Percentiles rank a stretch among this genome's conserved stretches.
Conservation (phyloP, 1,140 invertebrate species). For the Drosophila trapezifrons region DNA sequence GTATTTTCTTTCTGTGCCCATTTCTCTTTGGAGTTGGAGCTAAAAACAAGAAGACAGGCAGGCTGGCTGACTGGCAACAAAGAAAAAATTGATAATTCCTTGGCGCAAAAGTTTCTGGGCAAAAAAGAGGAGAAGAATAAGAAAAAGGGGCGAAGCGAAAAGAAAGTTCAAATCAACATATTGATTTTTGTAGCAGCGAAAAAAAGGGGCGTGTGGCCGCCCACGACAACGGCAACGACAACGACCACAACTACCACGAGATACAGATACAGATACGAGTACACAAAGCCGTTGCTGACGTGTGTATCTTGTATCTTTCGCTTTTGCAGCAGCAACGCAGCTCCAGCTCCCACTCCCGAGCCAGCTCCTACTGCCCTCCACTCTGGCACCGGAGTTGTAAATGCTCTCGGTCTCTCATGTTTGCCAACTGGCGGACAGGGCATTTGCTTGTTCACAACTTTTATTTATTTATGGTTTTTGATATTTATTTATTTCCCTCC, state of each 20-base stretch:
- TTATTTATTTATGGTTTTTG: constrained; percentile 66
- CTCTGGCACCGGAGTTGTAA: constrained; percentile 33
- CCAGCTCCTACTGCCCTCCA: background rate
- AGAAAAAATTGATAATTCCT: constrained; percentile 52
- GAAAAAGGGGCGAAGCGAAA: constrained; percentile 30
- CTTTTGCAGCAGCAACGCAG: constrained; percentile 3
- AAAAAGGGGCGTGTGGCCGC: constrained; percentile 45
- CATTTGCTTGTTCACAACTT: constrained; percentile 61
- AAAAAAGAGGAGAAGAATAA: constrained; percentile 17
- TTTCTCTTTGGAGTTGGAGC: constrained; percentile 42
- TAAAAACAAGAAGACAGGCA: constrained; percentile 46
- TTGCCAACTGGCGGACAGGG: constrained; percentile 61
- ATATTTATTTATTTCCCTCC: constrained; percentile 51
- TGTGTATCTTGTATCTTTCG: constrained; percentile 76
- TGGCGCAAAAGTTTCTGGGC: constrained; percentile 50
- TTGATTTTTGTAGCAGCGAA: constrained; percentile 69
- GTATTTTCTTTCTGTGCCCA: constrained; percentile 27
- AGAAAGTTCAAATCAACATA: constrained; percentile 79
- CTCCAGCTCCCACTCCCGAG: constrained; percentile 12
- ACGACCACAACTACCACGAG: constrained; percentile 49
- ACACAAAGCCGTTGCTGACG: constrained; percentile 63
- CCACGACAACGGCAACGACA: constrained; percentile 28
- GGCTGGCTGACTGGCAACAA: background rate
- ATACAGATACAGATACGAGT: constrained; percentile 51
- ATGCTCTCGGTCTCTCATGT: constrained; percentile 48